Evolutionary conservation across 2,888 invertebrate genomes (phyloP).

Genomic region (Xanthia icteritia): DNA sequence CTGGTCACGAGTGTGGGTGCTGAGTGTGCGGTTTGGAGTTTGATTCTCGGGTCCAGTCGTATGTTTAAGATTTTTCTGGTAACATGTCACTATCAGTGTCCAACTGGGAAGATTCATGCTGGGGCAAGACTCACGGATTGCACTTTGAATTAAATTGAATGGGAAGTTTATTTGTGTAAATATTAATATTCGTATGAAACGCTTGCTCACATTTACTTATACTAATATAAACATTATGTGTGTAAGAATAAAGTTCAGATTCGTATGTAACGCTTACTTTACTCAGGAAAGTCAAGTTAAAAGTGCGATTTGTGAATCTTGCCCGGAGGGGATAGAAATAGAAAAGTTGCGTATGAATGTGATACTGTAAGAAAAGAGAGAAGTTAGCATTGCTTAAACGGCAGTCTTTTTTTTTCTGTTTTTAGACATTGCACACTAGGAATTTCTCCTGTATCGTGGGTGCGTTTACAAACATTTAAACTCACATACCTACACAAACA

Average conservation of each 20-base stretch:
- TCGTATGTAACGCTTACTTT: neutral
- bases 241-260: neutral
- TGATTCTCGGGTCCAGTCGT: neutral
- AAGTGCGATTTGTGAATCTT: neutral
- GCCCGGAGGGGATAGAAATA: neutral
- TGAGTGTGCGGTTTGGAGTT: slow-evolving; percentile 2
- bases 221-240: no score
- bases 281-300: neutral
- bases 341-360: neutral
- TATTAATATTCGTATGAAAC: no score
- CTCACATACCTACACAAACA: no score
- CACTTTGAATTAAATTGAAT: no score
- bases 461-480: no score
- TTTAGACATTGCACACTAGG: no score
- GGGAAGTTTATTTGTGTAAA: no score
- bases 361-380: neutral
- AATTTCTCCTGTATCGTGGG: no score
- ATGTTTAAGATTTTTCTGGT: neutral
- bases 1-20: slow-evolving; percentile 14
- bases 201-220: no score
- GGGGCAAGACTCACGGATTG: neutral
- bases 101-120: neutral
- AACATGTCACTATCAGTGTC: neutral
- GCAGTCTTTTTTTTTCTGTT: neutral
- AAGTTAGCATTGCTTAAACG: neutral